Evolutionary conservation across 2,113 vertebrate genomes (phyloP), one percentile per base, ranked within the genome.

Genomic region (Mixornis gularis): DNA sequence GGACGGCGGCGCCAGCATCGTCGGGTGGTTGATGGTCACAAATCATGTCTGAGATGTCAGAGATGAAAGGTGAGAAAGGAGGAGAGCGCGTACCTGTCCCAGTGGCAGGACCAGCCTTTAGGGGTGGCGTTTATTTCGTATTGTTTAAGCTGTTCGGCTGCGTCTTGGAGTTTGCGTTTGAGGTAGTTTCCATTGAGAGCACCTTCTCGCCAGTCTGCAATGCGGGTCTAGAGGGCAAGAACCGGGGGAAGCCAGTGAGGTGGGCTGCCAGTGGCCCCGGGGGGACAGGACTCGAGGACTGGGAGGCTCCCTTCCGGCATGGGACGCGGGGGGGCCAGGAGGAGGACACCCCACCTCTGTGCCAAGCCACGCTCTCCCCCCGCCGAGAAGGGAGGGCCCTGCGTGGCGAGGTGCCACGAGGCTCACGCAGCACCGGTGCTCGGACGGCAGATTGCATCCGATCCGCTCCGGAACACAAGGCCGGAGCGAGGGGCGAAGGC

Each of bases 61-160:
- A 98, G 98, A 98, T 99, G 98, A 99, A 98, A 99, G 98, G 98
- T 99, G 98, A 99, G 98, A 99, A 99, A 99, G 98, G 98, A 99
- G 99, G 98, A 98, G 98, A 99, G 98, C 98, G 98, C 99, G 98
- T 99, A 99, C 99, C 99, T 99, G 99, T 99, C 99, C 99, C 99
- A 99, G 99, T 99, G 99, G 99, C 99, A 99, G 99, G 99, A 99
- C 99, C 99, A 99, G 99, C 99, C 99, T 99, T 99, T 99, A 98
- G 99, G 99, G 97, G 99, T 98, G 98, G 99, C 99, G 99, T 99
- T 99, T 98, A 99, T 99, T 99, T 99, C 99, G 98, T 99, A 99
- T 98, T 99, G 98, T 99, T 99, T 99, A 98, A 99, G 99, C 98
- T 99, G 99, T 97, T 99, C 99, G 53, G 99, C 99, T 95, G 99